Evolutionary conservation across 2,113 vertebrate genomes (phyloP).

Genomic region (Arothron firmamentum): DNA sequence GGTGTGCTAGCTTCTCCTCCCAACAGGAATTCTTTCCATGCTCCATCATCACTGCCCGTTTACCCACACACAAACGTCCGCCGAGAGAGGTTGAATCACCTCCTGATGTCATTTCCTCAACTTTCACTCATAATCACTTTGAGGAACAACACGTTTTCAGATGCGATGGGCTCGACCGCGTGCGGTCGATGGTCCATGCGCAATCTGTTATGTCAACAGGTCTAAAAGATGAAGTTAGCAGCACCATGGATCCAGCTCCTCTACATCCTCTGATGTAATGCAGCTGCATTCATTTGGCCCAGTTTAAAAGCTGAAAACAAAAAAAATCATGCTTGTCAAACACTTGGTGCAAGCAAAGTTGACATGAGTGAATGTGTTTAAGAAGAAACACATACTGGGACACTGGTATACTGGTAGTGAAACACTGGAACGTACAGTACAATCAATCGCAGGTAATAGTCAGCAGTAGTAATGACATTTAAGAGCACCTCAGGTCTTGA

Average conservation of each 20-base stretch:
- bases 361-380: too few species aligned
- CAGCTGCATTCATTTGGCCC: too few species aligned
- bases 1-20: conserved; percentile 63
- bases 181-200: not conserved
- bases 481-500: conserved; percentile 19
- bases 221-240: too few species aligned
- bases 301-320: too few species aligned
- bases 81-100: conserved; percentile 51
- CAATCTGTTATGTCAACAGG: not conserved
- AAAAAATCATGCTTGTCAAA: too few species aligned
- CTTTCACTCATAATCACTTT: conserved; percentile 54
- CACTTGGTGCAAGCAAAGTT: too few species aligned
- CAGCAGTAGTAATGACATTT: not conserved
- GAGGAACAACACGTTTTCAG: conserved; percentile 35
- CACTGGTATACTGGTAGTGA: too few species aligned
- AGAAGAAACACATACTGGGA: too few species aligned
- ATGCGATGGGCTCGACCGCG: too few species aligned
- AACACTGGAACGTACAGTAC: not conserved
- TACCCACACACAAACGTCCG: conserved; percentile 49
- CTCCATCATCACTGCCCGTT: conserved; percentile 69
- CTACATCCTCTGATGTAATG: too few species aligned
- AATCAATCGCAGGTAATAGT: not conserved
- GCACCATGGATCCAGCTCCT: too few species aligned
- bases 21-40: conserved; percentile 72
- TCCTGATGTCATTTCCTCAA: conserved; percentile 69